phyloP scores from a whole-genome alignment of 2,888 invertebrate species.

The Osedax fenrisi region DNA sequence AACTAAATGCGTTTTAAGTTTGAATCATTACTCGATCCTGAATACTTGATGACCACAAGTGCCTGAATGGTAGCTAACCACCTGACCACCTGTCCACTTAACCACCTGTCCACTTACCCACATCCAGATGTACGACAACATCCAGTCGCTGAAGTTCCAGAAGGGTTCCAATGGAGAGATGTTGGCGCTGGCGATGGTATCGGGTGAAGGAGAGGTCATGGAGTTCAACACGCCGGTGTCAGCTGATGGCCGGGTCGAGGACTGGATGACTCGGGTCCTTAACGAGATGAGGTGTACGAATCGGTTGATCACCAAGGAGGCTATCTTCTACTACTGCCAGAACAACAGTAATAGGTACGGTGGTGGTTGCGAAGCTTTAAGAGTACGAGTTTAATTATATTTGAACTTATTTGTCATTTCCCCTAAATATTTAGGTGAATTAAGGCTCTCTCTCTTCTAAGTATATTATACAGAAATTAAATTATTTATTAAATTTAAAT shows the following conservation, averaged over 20 bases:
- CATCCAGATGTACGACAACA: slow-evolving; percentile 81
- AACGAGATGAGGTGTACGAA: slow-evolving; percentile 73
- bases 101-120: no score
- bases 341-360: slow-evolving; percentile 60
- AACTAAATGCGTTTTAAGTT: no score
- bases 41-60: no score
- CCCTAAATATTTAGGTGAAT: background rate
- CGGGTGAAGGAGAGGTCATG: slow-evolving; percentile 74
- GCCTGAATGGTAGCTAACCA: no score
- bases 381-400: background rate
- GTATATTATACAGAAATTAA: background rate
- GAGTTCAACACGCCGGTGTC: slow-evolving; percentile 63
- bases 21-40: no score
- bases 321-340: slow-evolving; percentile 73
- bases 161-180: slow-evolving; percentile 60
- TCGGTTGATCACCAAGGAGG: slow-evolving; percentile 70
- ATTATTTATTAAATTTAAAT: no score
- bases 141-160: slow-evolving; percentile 63
- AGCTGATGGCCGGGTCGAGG: slow-evolving; percentile 72
- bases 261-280: slow-evolving; percentile 78
- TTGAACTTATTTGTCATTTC: no score
- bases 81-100: no score
- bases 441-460: background rate
- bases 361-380: background rate
- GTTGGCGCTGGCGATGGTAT: slow-evolving; percentile 70